Conservation (phyloP, 1,140 invertebrate species). For the Sinella curviseta region DNA sequence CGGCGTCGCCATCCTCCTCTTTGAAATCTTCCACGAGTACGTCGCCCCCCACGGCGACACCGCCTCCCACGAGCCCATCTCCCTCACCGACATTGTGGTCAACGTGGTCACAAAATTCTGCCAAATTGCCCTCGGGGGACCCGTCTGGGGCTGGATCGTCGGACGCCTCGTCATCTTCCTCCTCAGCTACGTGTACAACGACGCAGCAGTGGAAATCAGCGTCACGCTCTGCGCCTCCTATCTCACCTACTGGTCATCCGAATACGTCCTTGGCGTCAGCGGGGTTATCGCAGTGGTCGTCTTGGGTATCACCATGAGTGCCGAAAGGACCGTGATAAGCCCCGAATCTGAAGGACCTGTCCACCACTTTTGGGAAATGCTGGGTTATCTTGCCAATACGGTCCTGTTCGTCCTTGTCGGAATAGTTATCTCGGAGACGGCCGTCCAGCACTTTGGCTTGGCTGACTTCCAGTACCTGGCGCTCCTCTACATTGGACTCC, state of each 20-base stretch:
- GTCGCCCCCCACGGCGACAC: neutral
- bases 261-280: slow-evolving; percentile 54
- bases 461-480: slow-evolving; percentile 54
- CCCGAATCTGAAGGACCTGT: slow-evolving; percentile 57
- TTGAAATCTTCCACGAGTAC: slow-evolving; percentile 50
- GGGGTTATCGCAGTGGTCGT: slow-evolving; percentile 58
- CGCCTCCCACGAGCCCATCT: neutral
- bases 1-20: slow-evolving; percentile 58
- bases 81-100: neutral
- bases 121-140: slow-evolving; percentile 53
- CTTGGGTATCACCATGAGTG: slow-evolving; percentile 55
- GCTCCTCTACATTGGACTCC: slow-evolving; percentile 54
- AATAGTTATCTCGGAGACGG: slow-evolving; percentile 55
- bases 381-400: slow-evolving; percentile 58
- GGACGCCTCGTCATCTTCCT: slow-evolving; percentile 54
- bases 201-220: slow-evolving; percentile 54
- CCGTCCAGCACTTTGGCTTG: slow-evolving; percentile 45
- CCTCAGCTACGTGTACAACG: slow-evolving; percentile 53
- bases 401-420: slow-evolving; percentile 59
- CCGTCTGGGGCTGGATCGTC: slow-evolving; percentile 55
- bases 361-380: slow-evolving; percentile 58
- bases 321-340: slow-evolving; percentile 56
- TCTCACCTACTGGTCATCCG: slow-evolving; percentile 55
- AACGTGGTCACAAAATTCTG: slow-evolving; percentile 24
- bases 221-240: slow-evolving; percentile 56